Evolutionary conservation across 2,888 invertebrate genomes (phyloP).

Genomic region (Patella ulyssiponensis): DNA sequence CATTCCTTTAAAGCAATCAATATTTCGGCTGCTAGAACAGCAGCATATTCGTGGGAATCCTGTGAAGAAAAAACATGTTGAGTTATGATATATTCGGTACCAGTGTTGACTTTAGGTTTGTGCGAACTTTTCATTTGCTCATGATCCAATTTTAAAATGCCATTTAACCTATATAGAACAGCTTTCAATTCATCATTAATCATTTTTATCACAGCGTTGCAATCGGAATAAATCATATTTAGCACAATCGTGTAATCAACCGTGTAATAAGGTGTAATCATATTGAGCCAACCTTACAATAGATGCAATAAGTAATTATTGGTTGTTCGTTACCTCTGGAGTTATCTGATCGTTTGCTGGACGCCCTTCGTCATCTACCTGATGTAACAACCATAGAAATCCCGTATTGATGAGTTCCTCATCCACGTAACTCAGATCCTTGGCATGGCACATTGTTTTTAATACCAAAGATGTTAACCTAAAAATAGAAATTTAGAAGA

Average conservation of each 20-base stretch:
- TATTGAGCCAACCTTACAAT: too few species aligned
- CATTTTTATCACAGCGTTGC: too few species aligned
- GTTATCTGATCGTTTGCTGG: constrained; percentile 25
- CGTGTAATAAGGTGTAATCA: too few species aligned
- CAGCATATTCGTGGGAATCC: constrained; percentile 18
- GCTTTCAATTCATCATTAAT: too few species aligned
- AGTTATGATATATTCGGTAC: background rate
- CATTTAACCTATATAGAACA: too few species aligned
- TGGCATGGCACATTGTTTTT: constrained; percentile 38
- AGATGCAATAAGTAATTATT: too few species aligned
- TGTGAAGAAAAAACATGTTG: background rate
- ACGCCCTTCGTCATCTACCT: constrained; percentile 20
- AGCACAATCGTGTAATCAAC: too few species aligned
- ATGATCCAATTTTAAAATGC: too few species aligned
- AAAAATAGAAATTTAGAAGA: background rate
- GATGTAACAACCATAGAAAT: constrained; percentile 36
- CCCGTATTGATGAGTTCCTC: constrained; percentile 26
- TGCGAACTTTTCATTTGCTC: too few species aligned
- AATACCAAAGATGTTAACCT: constrained; percentile 41
- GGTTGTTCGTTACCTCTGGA: constrained; percentile 13
- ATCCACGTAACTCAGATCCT: constrained; percentile 30
- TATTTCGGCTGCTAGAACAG: constrained; percentile 37
- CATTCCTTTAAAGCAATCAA: constrained; percentile 35
- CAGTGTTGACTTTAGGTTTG: background rate
- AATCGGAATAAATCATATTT: too few species aligned